phyloP scores from a whole-genome alignment of 2,888 invertebrate genomes.

The Helobdella robusta region DNA sequence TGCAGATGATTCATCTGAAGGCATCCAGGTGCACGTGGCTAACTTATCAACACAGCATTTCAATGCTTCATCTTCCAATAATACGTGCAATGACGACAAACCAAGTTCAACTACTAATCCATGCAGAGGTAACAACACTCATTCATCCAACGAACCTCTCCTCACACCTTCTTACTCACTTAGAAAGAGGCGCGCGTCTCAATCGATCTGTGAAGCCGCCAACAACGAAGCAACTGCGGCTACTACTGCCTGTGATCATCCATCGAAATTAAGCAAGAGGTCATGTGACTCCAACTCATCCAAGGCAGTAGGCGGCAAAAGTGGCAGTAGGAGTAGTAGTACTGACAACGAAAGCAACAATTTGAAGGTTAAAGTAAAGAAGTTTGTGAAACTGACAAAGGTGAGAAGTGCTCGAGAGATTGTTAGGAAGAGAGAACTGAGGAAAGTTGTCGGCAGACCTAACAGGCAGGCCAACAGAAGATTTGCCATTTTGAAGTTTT shows the following conservation, averaged over 20 bases:
- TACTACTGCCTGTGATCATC: background rate
- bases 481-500: slow-evolving; percentile 16
- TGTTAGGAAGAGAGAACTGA: background rate
- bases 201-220: background rate
- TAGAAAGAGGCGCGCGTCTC: background rate
- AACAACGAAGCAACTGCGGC: too few relatives aligned
- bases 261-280: background rate
- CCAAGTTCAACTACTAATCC: too few relatives aligned
- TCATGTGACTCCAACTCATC: slow-evolving; percentile 3
- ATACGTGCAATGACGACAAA: too few relatives aligned
- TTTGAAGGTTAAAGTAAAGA: background rate
- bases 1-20: too few relatives aligned
- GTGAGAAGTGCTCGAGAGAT: background rate
- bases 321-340: background rate
- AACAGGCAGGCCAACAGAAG: slow-evolving; percentile 11
- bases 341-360: background rate
- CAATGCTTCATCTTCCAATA: too few relatives aligned
- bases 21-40: too few relatives aligned
- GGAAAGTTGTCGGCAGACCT: background rate
- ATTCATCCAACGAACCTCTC: background rate
- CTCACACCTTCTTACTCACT: background rate
- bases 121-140: background rate
- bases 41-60: too few relatives aligned
- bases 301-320: background rate
- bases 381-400: background rate